A percentile compares a stretch with the other conserved stretches of the same genome.
Evolutionary conservation across 2,888 invertebrate species (phyloP).

Genomic region (Yponomeuta malinellus): DNA sequence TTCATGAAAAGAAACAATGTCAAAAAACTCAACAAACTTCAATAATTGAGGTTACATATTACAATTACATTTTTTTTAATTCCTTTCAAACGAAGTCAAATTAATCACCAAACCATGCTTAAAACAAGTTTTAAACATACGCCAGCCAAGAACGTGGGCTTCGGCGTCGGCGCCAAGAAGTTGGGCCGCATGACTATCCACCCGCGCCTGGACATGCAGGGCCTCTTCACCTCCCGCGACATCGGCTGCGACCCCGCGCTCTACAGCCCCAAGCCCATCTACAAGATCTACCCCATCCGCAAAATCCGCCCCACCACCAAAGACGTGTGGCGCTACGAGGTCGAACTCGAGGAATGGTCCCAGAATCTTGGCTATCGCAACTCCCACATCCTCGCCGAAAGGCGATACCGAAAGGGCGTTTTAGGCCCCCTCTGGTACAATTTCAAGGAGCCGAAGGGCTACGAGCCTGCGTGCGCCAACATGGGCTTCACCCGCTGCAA

Average conservation of each 20-base stretch:
- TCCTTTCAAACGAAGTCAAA: neutral
- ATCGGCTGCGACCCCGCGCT: slow-evolving; percentile 49
- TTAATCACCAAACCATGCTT: neutral
- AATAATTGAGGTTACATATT: too few relatives aligned
- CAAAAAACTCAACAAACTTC: too few relatives aligned
- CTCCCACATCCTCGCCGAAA: slow-evolving; percentile 41
- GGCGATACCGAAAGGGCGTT: slow-evolving; percentile 38
- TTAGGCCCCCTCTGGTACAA: slow-evolving; percentile 59
- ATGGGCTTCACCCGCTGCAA: slow-evolving; percentile 51
- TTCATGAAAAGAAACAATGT: too few relatives aligned
- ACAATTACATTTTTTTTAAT: too few relatives aligned
- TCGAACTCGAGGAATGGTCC: slow-evolving; percentile 58
- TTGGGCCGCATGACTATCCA: slow-evolving; percentile 49
- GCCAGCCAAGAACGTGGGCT: slow-evolving; percentile 23
- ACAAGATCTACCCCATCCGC: slow-evolving; percentile 38
- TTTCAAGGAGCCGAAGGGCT: slow-evolving; percentile 27
- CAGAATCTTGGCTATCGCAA: slow-evolving; percentile 61
- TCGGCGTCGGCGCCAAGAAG: slow-evolving; percentile 37
- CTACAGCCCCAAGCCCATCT: slow-evolving; percentile 42
- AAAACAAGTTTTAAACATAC: neutral
- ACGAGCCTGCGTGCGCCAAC: slow-evolving; percentile 45
- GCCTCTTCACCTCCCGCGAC: slow-evolving; percentile 38
- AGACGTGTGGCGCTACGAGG: slow-evolving; percentile 58
- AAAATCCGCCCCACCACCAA: slow-evolving; percentile 32
- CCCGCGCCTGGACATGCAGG: slow-evolving; percentile 43